Evolutionary conservation across 2,113 vertebrate species (phyloP).

Genomic region (Lamprotornis superbus): DNA sequence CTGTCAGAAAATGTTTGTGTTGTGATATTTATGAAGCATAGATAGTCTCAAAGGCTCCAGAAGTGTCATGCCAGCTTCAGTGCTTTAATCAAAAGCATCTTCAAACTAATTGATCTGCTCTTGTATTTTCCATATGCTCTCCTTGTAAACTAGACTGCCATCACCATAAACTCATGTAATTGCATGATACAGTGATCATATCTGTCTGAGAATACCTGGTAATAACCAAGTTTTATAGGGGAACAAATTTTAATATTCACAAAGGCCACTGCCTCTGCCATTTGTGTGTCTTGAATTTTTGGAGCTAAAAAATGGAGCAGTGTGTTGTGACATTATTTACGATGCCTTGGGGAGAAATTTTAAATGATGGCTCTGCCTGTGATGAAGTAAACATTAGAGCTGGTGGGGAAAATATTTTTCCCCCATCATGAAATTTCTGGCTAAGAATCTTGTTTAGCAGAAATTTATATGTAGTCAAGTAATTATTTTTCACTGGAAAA

Average conservation of each 20-base stretch:
- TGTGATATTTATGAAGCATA: background rate
- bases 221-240: background rate
- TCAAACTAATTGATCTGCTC: background rate
- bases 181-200: background rate
- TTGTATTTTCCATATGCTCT: background rate
- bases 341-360: background rate
- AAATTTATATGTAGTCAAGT: background rate
- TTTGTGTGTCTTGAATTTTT: background rate
- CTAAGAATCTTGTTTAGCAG: background rate
- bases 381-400: background rate
- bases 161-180: background rate
- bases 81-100: conserved; percentile 19
- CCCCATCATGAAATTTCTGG: background rate
- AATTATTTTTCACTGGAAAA: background rate
- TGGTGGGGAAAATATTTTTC: background rate
- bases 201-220: background rate
- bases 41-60: background rate
- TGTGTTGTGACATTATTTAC: background rate
- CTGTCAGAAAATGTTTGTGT: background rate
- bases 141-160: background rate
- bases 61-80: background rate
- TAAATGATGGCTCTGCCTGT: background rate
- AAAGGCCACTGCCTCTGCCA: background rate
- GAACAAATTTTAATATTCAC: background rate
- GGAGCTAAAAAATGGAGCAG: background rate